Evolutionary conservation across 2,113 vertebrate genomes (phyloP), one percentile per base, ranked within the genome.

Genomic region (Gnathonemus echidnorhynchus): DNA sequence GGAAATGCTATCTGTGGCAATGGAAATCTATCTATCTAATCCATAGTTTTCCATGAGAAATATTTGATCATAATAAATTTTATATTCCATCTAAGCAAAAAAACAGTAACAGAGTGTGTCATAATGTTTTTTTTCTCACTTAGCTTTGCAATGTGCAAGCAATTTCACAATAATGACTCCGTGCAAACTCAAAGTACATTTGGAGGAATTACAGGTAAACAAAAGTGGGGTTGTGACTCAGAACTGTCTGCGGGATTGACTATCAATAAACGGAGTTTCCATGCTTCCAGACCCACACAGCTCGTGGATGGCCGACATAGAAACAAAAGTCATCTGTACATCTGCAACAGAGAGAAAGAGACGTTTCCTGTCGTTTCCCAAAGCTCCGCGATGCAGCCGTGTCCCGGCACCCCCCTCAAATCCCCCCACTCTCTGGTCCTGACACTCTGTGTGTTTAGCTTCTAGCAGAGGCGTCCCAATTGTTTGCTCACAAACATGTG

Each of bases 401-500:
- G 21, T 9, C 24, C 7, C 56, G 0, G 11, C 3, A 15, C 31
- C 80, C 35, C 80, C 39, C 21, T 3, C 80, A 2, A 85, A 83
- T 2, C 5, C 39, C 13, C 77, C 15, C 0, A 2, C 31, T 19
- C 39, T 31, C 89, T 45, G 87, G 45, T 90, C 85, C 74, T 21
- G 86, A 89, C 90, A 84, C 86, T 88, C 86, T 88, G 86, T 90
- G 87, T 88, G 83, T 91, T 93, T 91, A 86, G 87, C 86, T 88
- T 91, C 90, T 89, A 88, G 84, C 88, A 86, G 91, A 92, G 90
- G 88, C 91, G 90, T 93, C 89, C 58, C 84, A 48, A 91, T 89
- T 91, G 91, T 92, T 92, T 91, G 89, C 89, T 92, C 89, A 80
- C 89, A 89, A 93, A 90, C 92, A 91, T 92, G 90, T 92, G 90